A percentile compares a stretch with the other conserved stretches of the same genome.
phyloP scores from a whole-genome alignment of 2,797 vertebrate genomes.

The Taeniopygia guttata region DNA sequence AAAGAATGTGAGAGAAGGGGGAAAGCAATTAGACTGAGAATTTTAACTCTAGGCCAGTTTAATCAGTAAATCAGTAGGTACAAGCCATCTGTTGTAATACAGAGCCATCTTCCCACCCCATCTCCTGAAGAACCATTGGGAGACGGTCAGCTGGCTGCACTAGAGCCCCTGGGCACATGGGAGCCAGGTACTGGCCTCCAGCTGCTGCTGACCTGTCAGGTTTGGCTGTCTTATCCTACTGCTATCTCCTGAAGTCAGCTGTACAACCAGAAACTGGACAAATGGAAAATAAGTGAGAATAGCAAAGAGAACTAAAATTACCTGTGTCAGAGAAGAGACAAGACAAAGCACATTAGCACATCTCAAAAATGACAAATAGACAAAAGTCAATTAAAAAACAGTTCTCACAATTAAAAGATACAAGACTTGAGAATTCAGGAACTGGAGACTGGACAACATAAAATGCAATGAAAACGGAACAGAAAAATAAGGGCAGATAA shows the following conservation, averaged over 20 bases:
- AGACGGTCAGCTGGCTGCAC: not conserved
- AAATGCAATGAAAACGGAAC: not conserved
- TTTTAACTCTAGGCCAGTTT: not conserved
- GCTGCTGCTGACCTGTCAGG: not conserved
- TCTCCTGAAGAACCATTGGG: accelerated
- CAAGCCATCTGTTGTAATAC: not conserved
- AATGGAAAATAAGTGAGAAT: not conserved
- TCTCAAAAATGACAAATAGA: not conserved
- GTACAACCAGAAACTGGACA: not conserved
- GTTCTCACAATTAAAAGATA: not conserved
- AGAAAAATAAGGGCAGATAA: not conserved
- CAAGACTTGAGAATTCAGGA: not conserved
- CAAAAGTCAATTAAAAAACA: not conserved
- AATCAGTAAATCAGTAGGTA: not conserved
- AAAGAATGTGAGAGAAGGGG: not conserved
- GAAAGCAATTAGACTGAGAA: not conserved
- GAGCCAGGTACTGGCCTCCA: not conserved
- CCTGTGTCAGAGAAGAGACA: not conserved
- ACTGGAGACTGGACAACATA: not conserved
- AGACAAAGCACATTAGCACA: not conserved
- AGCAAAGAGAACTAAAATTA: not conserved
- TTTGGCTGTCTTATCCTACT: not conserved
- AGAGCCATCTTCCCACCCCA: not conserved
- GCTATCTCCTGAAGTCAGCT: not conserved
- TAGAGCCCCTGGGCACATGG: not conserved